These are phyloP conservation scores for Aproaerema taeniolella DNA, from an alignment of 2,888 invertebrate species.

Conservation along the genomic window DNA sequence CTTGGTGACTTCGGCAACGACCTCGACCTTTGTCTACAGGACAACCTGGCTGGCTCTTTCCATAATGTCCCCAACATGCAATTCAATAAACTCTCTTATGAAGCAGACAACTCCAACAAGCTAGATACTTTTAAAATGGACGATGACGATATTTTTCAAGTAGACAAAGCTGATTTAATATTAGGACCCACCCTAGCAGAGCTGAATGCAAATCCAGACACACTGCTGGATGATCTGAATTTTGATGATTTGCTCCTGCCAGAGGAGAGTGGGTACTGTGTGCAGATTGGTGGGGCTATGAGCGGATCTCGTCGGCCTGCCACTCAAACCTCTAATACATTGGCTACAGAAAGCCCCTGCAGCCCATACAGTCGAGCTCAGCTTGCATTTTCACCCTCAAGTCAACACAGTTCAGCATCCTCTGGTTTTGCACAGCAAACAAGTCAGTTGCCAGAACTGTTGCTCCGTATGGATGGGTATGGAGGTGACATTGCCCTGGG, in stretches of 20 bases:
- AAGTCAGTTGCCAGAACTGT: conserved; percentile 78
- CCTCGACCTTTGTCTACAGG: conserved; percentile 75
- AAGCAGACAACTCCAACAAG: conserved; percentile 61
- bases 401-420: conserved; percentile 79
- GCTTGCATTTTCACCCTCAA: conserved; percentile 81
- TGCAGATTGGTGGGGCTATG: conserved; percentile 72
- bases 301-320: conserved; percentile 48
- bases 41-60: conserved; percentile 57
- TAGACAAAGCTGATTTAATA: conserved; percentile 91
- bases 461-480: conserved; percentile 81
- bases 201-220: conserved; percentile 90
- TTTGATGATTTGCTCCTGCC: conserved; percentile 90
- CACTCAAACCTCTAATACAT: conserved; percentile 37
- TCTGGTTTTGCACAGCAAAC: conserved; percentile 66
- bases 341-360: conserved; percentile 63
- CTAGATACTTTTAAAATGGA: conserved; percentile 86
- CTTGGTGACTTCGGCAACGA: conserved; percentile 74
- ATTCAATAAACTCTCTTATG: conserved; percentile 58
- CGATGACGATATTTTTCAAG: conserved; percentile 92
- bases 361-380: conserved; percentile 69
- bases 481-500: conserved; percentile 76
- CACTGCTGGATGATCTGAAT: conserved; percentile 88
- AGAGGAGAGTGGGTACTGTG: conserved; percentile 79
- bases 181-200: conserved; percentile 91
- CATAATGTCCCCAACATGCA: conserved; percentile 57